Base-by-base conservation (phyloP, 1,140 invertebrate species). In the Eupeodes corollae region DNA sequence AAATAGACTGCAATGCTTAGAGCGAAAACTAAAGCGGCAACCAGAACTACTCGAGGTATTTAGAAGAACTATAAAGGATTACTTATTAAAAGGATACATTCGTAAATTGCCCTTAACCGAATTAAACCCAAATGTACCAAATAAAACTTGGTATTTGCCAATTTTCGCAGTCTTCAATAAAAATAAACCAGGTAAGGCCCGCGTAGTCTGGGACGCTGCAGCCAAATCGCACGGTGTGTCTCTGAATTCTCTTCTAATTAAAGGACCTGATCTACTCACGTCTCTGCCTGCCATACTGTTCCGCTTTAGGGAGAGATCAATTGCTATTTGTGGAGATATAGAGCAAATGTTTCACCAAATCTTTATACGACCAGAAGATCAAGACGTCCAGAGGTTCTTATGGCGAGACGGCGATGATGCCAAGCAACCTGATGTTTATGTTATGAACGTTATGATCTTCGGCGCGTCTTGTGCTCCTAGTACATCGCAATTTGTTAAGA, bases 281-380 rank as follows among this genome's bases (percentile, higher is more conserved):
- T 45, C 39, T 9, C 15, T 41, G 16, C 10, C 16, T 11, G 12
- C 10, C 16, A 15, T 41, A 9, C 15, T 41, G 39, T 10, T 12
- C 16, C 10, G 10, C 16, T 12, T 41, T 16, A 12, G 10, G 39
- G 9, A 11, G 10, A 9, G 42, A 37, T 10, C 10, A 12, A 42
- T 60, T 2, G 62, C 56, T 1, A 49, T 62, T 13, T 44, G 15
- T 13, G 51, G 48, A 10, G 56, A 64, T 45, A 66, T 68, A 2
- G n/a, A 42, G 10, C 67, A 70, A 8, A 70, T 69, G 67, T 70
- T 69, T 19, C 34, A 68, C 0, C 55, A 56, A 41, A 51, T 59
- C 13, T 12, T n/a, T 14, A 48, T 61, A 11, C 18, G 49, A 41
- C 12, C 34, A n/a, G 48, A 54, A 26, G 50, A 58, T 35, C 30